Conservation (phyloP, 2,888 invertebrate genomes). For the Piscicola geometra region DNA sequence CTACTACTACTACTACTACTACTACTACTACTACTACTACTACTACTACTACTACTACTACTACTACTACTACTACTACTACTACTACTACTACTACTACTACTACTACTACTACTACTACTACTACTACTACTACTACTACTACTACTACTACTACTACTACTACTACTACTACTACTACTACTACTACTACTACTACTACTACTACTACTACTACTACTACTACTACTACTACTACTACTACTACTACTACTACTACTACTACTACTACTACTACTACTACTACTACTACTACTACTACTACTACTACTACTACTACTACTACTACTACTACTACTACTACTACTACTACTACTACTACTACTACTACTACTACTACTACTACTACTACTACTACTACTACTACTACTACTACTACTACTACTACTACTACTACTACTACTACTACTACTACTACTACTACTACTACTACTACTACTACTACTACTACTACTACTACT, state of each 20-base stretch:
- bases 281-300: conserved; percentile 15
- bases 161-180: conserved; percentile 13
- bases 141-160: conserved; percentile 14
- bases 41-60: conserved; percentile 12
- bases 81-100: neutral
- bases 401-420: neutral
- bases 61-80: neutral
- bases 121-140: neutral
- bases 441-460: conserved; percentile 8
- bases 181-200: conserved; percentile 3
- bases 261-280: neutral
- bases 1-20: conserved; percentile 14
- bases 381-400: neutral
- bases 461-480: conserved; percentile 10
- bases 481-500: neutral
- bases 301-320: conserved; percentile 10
- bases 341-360: conserved; percentile 5
- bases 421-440: conserved; percentile 15
- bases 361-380: neutral
- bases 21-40: conserved; percentile 6
- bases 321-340: conserved; percentile 7
- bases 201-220: conserved; percentile 3
- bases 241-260: conserved; percentile 4
- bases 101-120: conserved; percentile 10
- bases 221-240: neutral